A percentile compares a stretch with the other conserved stretches of the same genome.
Evolutionary conservation across 2,113 vertebrate species (phyloP).

Genomic region (Bubo blakistoni): DNA sequence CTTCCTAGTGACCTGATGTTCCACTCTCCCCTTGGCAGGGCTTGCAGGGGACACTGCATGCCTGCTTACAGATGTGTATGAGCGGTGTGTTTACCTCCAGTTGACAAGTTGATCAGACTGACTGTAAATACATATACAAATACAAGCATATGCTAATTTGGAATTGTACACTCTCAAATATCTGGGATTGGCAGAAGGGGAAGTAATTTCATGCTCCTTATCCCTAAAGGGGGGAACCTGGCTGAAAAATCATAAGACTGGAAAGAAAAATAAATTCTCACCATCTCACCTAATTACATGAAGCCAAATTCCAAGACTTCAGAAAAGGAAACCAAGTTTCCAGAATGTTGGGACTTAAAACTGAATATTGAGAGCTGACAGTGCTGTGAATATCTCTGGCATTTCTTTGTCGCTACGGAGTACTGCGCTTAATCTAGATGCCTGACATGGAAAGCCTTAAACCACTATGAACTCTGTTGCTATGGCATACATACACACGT

Average conservation of each 20-base stretch:
- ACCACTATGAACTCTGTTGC: not conserved
- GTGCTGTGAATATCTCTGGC: not conserved
- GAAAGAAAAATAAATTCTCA: slow-evolving; percentile 5
- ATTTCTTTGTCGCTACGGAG: not conserved
- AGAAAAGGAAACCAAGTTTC: not conserved
- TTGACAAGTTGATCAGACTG: not conserved
- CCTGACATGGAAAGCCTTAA: not conserved
- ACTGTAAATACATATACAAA: not conserved
- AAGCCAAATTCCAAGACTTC: not conserved
- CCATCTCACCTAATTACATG: not conserved
- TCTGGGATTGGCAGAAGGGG: not conserved
- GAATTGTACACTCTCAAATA: not conserved
- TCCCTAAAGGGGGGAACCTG: not conserved
- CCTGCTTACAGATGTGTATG: not conserved
- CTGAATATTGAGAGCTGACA: not conserved
- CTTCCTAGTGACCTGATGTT: not conserved
- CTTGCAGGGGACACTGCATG: not conserved
- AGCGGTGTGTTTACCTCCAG: not conserved
- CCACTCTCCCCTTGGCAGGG: not conserved
- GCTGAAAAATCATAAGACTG: not conserved
- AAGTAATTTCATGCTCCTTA: not conserved
- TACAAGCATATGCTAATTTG: not conserved
- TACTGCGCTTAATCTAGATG: not conserved
- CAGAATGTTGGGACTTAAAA: not conserved
- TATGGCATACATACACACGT: not conserved